Conservation (phyloP, 2,113 vertebrate species). For the Campylorhamphus procurvoides region DNA sequence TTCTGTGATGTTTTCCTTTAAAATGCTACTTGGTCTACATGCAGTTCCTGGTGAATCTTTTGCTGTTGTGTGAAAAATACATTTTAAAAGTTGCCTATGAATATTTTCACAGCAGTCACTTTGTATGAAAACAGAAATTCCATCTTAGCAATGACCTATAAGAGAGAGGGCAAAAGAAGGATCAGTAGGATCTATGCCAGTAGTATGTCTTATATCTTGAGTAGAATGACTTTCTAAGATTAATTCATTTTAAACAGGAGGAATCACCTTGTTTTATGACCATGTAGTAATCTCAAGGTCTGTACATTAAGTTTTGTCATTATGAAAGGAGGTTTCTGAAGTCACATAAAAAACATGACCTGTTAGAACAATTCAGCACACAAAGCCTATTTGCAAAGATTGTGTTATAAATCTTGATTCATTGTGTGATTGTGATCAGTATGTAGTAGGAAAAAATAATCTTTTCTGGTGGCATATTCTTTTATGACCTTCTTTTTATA, state of each 20-base stretch:
- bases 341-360: slow-evolving; percentile 61
- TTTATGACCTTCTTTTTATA: slow-evolving; percentile 12
- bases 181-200: slow-evolving; percentile 4
- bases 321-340: slow-evolving; percentile 53
- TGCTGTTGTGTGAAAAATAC: slow-evolving; percentile 50
- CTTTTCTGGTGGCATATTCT: neutral
- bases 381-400: slow-evolving; percentile 56
- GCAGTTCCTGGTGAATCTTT: slow-evolving; percentile 51
- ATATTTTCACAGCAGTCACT: slow-evolving; percentile 41
- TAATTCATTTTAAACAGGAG: slow-evolving; percentile 54
- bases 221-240: slow-evolving; percentile 22
- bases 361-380: slow-evolving; percentile 54
- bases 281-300: slow-evolving; percentile 60
- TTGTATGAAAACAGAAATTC: slow-evolving; percentile 63
- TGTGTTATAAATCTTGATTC: slow-evolving; percentile 60
- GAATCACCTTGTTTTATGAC: slow-evolving; percentile 69
- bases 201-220: neutral
- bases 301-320: slow-evolving; percentile 27
- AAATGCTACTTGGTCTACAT: neutral
- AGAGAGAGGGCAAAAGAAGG: slow-evolving; percentile 19
- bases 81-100: slow-evolving; percentile 57
- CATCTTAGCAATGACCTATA: slow-evolving; percentile 32
- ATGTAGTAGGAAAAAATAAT: neutral
- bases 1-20: neutral
- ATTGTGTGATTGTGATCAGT: slow-evolving; percentile 30